A percentile compares a stretch with the other conserved stretches of the same genome.
These are phyloP conservation scores for Hypothenemus hampei DNA, from an alignment of 1,140 invertebrate genomes.

Conservation along the genomic window DNA sequence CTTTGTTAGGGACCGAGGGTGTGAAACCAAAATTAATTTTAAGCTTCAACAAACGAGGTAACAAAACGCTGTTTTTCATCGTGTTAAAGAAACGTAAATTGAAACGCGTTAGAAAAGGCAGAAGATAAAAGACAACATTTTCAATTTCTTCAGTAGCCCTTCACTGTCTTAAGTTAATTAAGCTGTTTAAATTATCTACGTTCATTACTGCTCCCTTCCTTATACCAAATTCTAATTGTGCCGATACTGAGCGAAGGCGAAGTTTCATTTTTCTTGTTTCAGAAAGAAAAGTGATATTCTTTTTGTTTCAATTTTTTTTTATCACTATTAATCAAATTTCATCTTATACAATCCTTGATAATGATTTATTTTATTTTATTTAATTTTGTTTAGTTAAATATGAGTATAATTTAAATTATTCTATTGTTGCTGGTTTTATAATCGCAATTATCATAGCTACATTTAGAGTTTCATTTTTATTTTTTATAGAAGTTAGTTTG, in stretches of 20 bases:
- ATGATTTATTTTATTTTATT: too few species aligned
- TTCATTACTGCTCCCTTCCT: constrained; percentile 11
- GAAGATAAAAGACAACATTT: constrained; percentile 4
- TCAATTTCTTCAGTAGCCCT: constrained; percentile 1
- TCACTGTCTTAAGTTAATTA: constrained; percentile 19
- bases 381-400: too few species aligned
- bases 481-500: neutral
- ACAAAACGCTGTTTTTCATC: constrained; percentile 1
- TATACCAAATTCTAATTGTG: constrained; percentile 12
- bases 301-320: too few species aligned
- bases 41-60: constrained; percentile 4
- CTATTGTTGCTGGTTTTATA: too few species aligned
- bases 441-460: neutral
- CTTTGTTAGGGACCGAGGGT: too few species aligned
- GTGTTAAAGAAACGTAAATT: constrained; percentile 4
- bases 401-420: too few species aligned
- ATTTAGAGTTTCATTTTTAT: neutral
- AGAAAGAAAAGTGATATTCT: neutral
- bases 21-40: constrained; percentile 7
- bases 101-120: constrained; percentile 13
- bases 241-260: neutral
- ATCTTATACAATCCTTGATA: too few species aligned
- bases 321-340: too few species aligned
- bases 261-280: constrained; percentile 5
- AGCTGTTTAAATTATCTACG: constrained; percentile 22